phyloP scores from a whole-genome alignment of 2,888 invertebrate genomes.

The Drosophila kambysellisi region DNA sequence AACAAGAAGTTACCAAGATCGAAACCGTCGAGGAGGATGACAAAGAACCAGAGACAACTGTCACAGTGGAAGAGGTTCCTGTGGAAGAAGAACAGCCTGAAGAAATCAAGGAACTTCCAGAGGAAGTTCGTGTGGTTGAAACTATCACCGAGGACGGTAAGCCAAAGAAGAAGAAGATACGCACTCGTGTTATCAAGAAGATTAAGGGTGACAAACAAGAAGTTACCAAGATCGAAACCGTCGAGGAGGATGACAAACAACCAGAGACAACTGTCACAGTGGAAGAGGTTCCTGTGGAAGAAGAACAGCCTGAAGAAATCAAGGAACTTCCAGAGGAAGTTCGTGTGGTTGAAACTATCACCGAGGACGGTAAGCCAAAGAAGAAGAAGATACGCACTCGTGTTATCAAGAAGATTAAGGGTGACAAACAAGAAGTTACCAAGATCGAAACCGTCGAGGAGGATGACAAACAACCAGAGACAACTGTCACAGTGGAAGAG shows the following conservation, averaged over 20 bases:
- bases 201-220: conserved; percentile 37
- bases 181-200: conserved; percentile 32
- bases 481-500: conserved; percentile 28
- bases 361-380: conserved; percentile 26
- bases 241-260: conserved; percentile 30
- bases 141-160: conserved; percentile 20
- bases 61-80: conserved; percentile 24
- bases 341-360: conserved; percentile 13
- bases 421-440: conserved; percentile 34
- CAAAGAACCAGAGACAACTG: conserved; percentile 28
- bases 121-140: conserved; percentile 27
- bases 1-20: conserved; percentile 41
- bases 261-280: conserved; percentile 31
- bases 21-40: conserved; percentile 35
- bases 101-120: conserved; percentile 20
- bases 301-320: conserved; percentile 19
- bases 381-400: conserved; percentile 38
- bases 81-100: conserved; percentile 22
- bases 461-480: conserved; percentile 32
- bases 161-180: conserved; percentile 32
- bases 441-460: conserved; percentile 36
- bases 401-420: conserved; percentile 34
- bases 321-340: conserved; percentile 31
- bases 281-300: conserved; percentile 17
- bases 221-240: conserved; percentile 34